A percentile compares a stretch with the other conserved stretches of the same genome.
Evolutionary conservation across 2,888 invertebrate genomes (phyloP).

Genomic region (Eristalinus sepulchralis): DNA sequence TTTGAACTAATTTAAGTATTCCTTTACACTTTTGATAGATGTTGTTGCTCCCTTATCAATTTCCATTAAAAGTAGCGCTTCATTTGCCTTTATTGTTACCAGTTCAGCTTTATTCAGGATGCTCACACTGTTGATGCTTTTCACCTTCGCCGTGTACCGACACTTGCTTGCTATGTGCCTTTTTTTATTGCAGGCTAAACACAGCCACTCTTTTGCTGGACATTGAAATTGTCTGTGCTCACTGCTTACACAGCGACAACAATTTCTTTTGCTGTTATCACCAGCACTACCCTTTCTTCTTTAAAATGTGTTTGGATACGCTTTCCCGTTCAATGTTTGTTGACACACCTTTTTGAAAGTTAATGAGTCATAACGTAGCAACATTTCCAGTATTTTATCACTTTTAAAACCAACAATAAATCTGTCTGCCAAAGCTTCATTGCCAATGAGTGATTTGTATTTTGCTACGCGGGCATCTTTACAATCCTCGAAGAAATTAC

Average conservation of each 20-base stretch:
- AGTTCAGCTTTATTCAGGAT: background rate
- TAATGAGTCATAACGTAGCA: constrained; percentile 20
- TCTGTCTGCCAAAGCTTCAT: constrained; percentile 26
- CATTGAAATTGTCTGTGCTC: background rate
- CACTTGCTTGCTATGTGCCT: constrained; percentile 26
- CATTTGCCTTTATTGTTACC: background rate
- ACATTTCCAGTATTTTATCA: constrained; percentile 15
- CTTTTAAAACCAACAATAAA: constrained; percentile 71
- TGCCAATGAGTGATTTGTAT: constrained; percentile 5
- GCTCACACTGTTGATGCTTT: too few species aligned
- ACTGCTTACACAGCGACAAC: background rate
- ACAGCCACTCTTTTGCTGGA: constrained; percentile 16
- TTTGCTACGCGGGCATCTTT: background rate
- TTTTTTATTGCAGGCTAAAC: constrained; percentile 22
- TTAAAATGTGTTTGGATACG: background rate
- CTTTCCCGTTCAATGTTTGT: constrained; percentile 15
- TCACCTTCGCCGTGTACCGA: too few species aligned
- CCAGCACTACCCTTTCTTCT: background rate
- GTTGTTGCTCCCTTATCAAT: constrained; percentile 1
- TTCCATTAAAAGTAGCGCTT: too few species aligned
- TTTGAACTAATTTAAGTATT: constrained; percentile 13
- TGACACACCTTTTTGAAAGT: constrained; percentile 21
- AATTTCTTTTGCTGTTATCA: background rate
- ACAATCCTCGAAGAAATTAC: background rate
- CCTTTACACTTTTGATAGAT: constrained; percentile 17